A percentile compares a stretch with the other conserved stretches of the same genome.
These are phyloP conservation scores for Acanthurus lineatus DNA, from an alignment of 2,797 vertebrate genomes.

Conservation along the genomic window DNA sequence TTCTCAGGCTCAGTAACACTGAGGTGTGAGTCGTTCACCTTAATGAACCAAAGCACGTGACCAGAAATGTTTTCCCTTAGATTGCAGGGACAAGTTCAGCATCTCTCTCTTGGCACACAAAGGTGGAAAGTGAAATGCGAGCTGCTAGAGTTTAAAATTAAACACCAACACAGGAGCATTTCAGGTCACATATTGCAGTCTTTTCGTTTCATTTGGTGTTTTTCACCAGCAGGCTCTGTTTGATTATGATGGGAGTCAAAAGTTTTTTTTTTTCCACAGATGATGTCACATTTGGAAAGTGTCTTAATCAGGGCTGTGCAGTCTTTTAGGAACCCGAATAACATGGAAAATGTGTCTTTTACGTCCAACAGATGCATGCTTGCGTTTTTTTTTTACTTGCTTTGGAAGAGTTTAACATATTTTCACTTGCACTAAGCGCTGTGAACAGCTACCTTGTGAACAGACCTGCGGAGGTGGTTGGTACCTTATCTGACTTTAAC, in stretches of 20 bases:
- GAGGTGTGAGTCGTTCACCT: constrained; percentile 41
- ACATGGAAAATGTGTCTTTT: constrained; percentile 57
- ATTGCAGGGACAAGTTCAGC: neutral
- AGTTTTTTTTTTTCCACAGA: constrained; percentile 49
- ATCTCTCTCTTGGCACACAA: constrained; percentile 11
- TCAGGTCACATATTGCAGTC: constrained; percentile 14
- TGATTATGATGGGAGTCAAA: constrained; percentile 35
- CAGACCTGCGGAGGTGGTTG: constrained; percentile 67
- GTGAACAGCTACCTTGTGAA: constrained; percentile 37
- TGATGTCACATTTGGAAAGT: constrained; percentile 65
- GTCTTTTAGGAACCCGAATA: constrained; percentile 36
- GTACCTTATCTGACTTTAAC: constrained; percentile 74
- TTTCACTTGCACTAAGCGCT: constrained; percentile 54
- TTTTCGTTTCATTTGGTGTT: constrained; percentile 21
- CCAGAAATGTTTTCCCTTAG: constrained; percentile 17
- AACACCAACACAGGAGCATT: constrained; percentile 12
- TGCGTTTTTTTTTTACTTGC: constrained; percentile 36
- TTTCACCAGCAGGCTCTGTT: constrained; percentile 15
- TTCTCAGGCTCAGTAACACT: constrained; percentile 37
- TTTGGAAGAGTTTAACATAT: constrained; percentile 42
- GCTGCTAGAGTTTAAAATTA: constrained; percentile 8
- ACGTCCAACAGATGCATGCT: constrained; percentile 31
- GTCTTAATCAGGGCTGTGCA: constrained; percentile 37
- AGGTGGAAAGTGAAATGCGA: constrained; percentile 13
- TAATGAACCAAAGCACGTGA: neutral